A percentile compares a stretch with the other conserved stretches of the same genome.
These are phyloP conservation scores for Phodopus roborovskii DNA, from an alignment of 2,113 vertebrate genomes.

Conservation along the genomic window DNA sequence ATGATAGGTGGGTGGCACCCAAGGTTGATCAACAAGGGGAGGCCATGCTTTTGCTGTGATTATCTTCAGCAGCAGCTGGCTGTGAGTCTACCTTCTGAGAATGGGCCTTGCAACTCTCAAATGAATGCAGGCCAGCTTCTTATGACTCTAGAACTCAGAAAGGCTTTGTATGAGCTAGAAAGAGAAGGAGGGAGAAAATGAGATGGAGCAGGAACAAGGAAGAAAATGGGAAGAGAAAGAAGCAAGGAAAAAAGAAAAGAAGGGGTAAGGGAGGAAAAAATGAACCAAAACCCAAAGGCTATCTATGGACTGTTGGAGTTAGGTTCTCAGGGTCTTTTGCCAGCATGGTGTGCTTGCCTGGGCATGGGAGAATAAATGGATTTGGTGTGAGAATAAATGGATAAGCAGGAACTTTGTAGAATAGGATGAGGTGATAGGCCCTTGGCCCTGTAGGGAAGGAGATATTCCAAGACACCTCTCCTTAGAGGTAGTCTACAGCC, in stretches of 20 bases:
- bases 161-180: background rate
- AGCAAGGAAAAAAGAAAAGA: background rate
- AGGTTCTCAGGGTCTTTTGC: background rate
- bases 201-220: background rate
- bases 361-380: background rate
- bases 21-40: background rate
- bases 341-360: background rate
- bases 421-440: background rate
- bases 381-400: background rate
- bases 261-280: background rate
- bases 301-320: background rate
- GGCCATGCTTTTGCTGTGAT: too few species aligned
- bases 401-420: background rate
- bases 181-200: background rate
- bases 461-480: background rate
- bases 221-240: background rate
- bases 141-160: background rate
- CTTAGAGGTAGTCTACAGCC: background rate
- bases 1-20: too few species aligned
- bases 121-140: background rate
- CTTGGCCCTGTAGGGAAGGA: background rate
- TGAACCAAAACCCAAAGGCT: background rate
- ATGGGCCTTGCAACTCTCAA: too few species aligned
- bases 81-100: background rate
- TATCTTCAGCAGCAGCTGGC: background rate